Percentiles rank a stretch among this genome's conserved stretches.
Evolutionary conservation across 2,113 vertebrate species (phyloP).

Genomic region (Hippocampus barbouri): DNA sequence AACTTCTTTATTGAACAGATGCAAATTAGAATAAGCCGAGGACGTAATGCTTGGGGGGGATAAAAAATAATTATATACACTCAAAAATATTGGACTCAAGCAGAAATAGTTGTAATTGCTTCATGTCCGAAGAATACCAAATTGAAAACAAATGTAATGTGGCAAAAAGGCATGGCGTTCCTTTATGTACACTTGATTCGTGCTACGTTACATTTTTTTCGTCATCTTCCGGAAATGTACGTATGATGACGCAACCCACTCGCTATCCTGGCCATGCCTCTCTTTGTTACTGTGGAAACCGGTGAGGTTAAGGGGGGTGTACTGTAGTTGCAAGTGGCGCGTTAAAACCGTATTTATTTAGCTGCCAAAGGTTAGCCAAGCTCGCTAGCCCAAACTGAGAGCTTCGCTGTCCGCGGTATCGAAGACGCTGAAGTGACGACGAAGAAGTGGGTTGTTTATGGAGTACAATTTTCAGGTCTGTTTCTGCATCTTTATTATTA

Average conservation of each 20-base stretch:
- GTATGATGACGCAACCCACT: not conserved
- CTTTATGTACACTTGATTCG: not conserved
- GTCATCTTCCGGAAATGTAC: slow-evolving; percentile 2
- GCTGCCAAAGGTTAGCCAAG: slow-evolving; percentile 34
- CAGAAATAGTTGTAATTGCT: too few species aligned
- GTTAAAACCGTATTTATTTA: slow-evolving; percentile 18
- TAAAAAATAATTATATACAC: too few species aligned
- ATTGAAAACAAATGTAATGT: too few species aligned
- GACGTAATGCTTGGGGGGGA: too few species aligned
- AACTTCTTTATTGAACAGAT: too few species aligned
- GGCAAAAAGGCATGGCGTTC: too few species aligned
- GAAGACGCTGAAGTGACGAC: not conserved
- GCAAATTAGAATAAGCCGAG: too few species aligned
- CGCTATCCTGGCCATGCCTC: slow-evolving; percentile 21
- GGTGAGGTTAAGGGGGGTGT: slow-evolving; percentile 28
- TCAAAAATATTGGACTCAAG: too few species aligned
- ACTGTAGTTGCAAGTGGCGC: slow-evolving; percentile 11
- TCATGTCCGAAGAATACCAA: too few species aligned
- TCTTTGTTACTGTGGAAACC: slow-evolving; percentile 63
- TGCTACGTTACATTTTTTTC: not conserved
- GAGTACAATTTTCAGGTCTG: slow-evolving; percentile 31
- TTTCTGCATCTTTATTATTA: not conserved
- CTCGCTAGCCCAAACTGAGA: not conserved
- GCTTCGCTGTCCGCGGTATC: not conserved
- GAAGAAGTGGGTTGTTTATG: not conserved